These are phyloP conservation scores for Poeciliopsis presidionis DNA, from an alignment of 2,797 vertebrate species.

Conservation along the genomic window DNA sequence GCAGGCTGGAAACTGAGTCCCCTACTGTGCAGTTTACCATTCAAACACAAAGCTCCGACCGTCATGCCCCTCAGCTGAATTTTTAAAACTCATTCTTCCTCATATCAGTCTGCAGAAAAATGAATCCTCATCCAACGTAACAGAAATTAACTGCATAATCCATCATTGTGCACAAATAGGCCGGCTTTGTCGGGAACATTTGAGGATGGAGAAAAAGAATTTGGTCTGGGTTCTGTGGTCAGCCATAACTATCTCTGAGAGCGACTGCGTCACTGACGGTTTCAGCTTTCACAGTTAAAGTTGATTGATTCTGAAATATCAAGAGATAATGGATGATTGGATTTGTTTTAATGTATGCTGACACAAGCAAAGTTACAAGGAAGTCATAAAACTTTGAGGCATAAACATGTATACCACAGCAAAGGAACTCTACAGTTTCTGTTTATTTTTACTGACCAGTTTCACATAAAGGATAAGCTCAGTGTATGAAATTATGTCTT, in stretches of 20 bases:
- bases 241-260: slow-evolving; percentile 25
- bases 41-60: slow-evolving; percentile 67
- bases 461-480: background rate
- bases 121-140: slow-evolving; percentile 48
- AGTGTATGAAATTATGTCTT: background rate
- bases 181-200: slow-evolving; percentile 29
- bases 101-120: slow-evolving; percentile 58
- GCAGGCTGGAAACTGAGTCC: slow-evolving; percentile 60
- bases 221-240: slow-evolving; percentile 30
- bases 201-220: slow-evolving; percentile 16
- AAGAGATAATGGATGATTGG: slow-evolving; percentile 11
- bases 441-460: background rate
- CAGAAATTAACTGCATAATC: slow-evolving; percentile 60
- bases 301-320: slow-evolving; percentile 20
- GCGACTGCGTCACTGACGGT: slow-evolving; percentile 19
- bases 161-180: slow-evolving; percentile 31
- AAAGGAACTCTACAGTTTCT: background rate
- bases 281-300: slow-evolving; percentile 28
- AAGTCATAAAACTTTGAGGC: background rate
- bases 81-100: slow-evolving; percentile 47
- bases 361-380: background rate
- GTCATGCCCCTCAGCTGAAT: slow-evolving; percentile 66
- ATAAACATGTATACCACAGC: background rate
- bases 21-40: slow-evolving; percentile 67
- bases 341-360: slow-evolving; percentile 14